Base-by-base conservation (phyloP, 2,113 vertebrate species). In the Gambusia holbrooki region DNA sequence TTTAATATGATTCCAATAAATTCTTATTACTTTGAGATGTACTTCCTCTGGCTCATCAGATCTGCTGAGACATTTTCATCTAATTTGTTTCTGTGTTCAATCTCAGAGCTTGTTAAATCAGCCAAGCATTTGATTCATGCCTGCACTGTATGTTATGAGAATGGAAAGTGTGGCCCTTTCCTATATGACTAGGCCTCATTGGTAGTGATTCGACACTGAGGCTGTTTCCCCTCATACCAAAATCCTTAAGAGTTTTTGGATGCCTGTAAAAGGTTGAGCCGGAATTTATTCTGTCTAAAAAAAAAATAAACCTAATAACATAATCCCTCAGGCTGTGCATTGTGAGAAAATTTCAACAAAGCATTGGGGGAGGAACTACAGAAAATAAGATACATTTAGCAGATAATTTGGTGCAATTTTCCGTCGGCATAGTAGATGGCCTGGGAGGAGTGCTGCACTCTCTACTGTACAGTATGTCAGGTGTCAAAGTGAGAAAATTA, bases 281-380 rank as follows among this genome's bases (percentile, higher is more conserved):
- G 69, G 48, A 82, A 82, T 82, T 81, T 40, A 83, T 75, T 83
- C 80, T 54, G 66, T 73, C 87, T 84, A 84, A 89, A 89, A 27
- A 27, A 27, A 27, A 89, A 89, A 89, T 83, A 88, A 88, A 87
- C 71, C 74, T 81, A 85, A 84, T 87, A 82, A 89, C 68, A 89
- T 88, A 87, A 89, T 86, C 73, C 89, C 84, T 65, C 48, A 68
- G 76, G 87, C 85, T 2, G 19, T 74, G 62, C 17, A 2, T 71
- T 77, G 74, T 73, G 64, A 83, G 66, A 62, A 85, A 74, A 78
- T 81, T 71, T 83, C 86, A 74, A 77, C 70, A 81, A 77, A 83
- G 62, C 74, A 76, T 84, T 82, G 71, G n/a, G 65, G 30, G 72
- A 51, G 65, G 66, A 15, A 42, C 40, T 66, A 76, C 67, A 84